Evolutionary conservation across 2,888 invertebrate genomes (phyloP).

Genomic region (Euspilapteryx auroguttella): DNA sequence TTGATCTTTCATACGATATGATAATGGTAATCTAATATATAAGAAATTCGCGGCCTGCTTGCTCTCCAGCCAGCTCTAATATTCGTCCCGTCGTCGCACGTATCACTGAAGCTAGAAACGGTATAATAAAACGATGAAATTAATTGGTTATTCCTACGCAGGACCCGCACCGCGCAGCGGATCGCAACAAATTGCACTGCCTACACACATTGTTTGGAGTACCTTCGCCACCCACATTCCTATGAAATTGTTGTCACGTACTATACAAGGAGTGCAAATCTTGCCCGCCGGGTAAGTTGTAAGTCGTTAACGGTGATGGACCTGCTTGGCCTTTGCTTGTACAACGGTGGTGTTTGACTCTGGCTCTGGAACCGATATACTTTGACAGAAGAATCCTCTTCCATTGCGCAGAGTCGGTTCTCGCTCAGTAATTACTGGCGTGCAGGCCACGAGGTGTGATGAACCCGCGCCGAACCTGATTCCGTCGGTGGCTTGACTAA

Average conservation of each 20-base stretch:
- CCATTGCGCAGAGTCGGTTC: conserved; percentile 31
- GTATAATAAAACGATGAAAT: conserved; percentile 11
- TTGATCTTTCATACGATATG: conserved; percentile 38
- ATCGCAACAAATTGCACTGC: conserved; percentile 17
- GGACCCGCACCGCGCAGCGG: conserved; percentile 4
- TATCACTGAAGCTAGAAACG: too few relatives aligned
- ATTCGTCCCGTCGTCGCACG: too few relatives aligned
- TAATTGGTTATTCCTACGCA: conserved; percentile 12
- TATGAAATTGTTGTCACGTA: conserved; percentile 17
- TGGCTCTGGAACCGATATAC: conserved; percentile 52
- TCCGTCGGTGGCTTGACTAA: conserved; percentile 19
- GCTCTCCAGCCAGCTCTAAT: too few relatives aligned
- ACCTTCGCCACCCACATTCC: conserved; percentile 15
- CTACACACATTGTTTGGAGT: conserved; percentile 16
- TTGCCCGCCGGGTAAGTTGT: conserved; percentile 20
- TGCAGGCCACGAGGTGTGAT: conserved; percentile 19
- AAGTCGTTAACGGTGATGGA: conserved; percentile 31
- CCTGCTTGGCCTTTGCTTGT: conserved; percentile 19
- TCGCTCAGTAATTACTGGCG: conserved; percentile 36
- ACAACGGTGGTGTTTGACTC: conserved; percentile 25
- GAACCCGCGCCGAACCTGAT: conserved; percentile 13
- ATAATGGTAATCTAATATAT: conserved; percentile 48
- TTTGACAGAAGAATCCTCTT: conserved; percentile 38
- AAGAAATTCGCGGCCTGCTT: conserved; percentile 27
- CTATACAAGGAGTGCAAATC: conserved; percentile 14